A percentile compares a stretch with the other conserved stretches of the same genome.
phyloP scores from a whole-genome alignment of 2,888 invertebrate genomes.

The Drosophila demipolita region DNA sequence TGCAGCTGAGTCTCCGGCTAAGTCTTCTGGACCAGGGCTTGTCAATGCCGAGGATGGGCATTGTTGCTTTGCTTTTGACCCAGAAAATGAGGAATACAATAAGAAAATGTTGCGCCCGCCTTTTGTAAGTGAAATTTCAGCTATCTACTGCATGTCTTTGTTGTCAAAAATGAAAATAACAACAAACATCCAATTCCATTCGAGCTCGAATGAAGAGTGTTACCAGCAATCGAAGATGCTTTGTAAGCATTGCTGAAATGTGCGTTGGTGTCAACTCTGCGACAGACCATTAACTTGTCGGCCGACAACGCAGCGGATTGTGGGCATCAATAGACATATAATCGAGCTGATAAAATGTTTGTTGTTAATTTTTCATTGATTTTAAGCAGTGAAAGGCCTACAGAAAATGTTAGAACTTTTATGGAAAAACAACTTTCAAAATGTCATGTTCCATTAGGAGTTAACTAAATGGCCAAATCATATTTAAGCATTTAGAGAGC shows the following conservation, averaged over 20 bases:
- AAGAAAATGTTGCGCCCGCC: conserved; percentile 75
- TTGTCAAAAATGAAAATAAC: conserved; percentile 28
- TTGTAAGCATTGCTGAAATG: conserved; percentile 10
- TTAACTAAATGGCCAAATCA: not conserved
- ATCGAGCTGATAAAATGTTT: conserved; percentile 68
- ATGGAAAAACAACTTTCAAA: conserved; percentile 21
- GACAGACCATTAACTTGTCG: conserved; percentile 59
- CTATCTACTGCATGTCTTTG: conserved; percentile 39
- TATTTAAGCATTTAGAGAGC: not conserved
- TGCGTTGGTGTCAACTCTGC: conserved; percentile 61
- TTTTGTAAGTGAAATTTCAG: conserved; percentile 76
- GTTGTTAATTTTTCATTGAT: conserved; percentile 11
- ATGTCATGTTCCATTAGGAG: not conserved
- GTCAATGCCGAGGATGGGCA: conserved; percentile 75
- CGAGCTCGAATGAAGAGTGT: conserved; percentile 48
- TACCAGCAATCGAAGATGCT: conserved; percentile 33
- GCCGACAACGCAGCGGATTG: conserved; percentile 32
- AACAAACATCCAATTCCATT: conserved; percentile 21
- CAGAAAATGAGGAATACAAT: conserved; percentile 74
- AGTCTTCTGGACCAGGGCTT: conserved; percentile 53
- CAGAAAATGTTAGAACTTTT: conserved; percentile 32
- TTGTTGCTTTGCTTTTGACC: conserved; percentile 71
- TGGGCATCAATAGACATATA: conserved; percentile 51
- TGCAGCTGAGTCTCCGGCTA: conserved; percentile 13
- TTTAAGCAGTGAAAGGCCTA: conserved; percentile 46